Percentiles rank a stretch among this genome's conserved stretches.
Evolutionary conservation across 2,888 invertebrate species (phyloP).

Genomic region (Philhelius pedissequus): DNA sequence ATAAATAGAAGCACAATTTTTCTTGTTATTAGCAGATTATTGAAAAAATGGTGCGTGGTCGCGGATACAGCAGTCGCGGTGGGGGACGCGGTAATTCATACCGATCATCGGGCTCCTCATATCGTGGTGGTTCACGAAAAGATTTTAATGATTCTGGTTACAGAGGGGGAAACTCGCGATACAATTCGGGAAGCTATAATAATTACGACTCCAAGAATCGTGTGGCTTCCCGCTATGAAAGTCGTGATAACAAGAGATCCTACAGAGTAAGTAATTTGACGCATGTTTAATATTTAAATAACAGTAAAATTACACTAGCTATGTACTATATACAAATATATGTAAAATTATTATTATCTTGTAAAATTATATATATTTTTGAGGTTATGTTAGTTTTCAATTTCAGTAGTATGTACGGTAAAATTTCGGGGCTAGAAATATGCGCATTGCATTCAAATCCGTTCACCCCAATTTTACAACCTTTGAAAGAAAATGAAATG

Average conservation of each 20-base stretch:
- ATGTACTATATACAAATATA: too few species aligned
- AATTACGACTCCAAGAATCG: slow-evolving; percentile 73
- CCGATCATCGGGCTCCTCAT: slow-evolving; percentile 72
- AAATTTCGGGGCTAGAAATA: too few species aligned
- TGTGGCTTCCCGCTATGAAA: slow-evolving; percentile 66
- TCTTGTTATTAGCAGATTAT: background rate
- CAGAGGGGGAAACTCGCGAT: slow-evolving; percentile 69
- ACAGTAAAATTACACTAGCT: too few species aligned
- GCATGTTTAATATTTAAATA: too few species aligned
- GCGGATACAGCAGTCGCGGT: slow-evolving; percentile 73
- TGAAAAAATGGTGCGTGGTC: slow-evolving; percentile 72
- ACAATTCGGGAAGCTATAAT: slow-evolving; percentile 71
- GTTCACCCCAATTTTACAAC: too few species aligned
- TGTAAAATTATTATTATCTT: too few species aligned
- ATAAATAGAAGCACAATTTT: background rate
- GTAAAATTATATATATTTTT: too few species aligned
- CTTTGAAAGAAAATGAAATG: too few species aligned
- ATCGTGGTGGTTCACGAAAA: slow-evolving; percentile 75
- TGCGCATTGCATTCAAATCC: too few species aligned
- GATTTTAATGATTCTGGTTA: slow-evolving; percentile 74
- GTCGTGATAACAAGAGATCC: slow-evolving; percentile 74
- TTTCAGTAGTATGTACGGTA: too few species aligned
- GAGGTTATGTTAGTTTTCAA: too few species aligned
- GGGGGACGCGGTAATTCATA: slow-evolving; percentile 73
- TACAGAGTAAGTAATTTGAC: slow-evolving; percentile 75